These are phyloP conservation scores for Megaustenia siamemsis DNA, from an alignment of 2,888 invertebrate genomes.

Conservation along the genomic window DNA sequence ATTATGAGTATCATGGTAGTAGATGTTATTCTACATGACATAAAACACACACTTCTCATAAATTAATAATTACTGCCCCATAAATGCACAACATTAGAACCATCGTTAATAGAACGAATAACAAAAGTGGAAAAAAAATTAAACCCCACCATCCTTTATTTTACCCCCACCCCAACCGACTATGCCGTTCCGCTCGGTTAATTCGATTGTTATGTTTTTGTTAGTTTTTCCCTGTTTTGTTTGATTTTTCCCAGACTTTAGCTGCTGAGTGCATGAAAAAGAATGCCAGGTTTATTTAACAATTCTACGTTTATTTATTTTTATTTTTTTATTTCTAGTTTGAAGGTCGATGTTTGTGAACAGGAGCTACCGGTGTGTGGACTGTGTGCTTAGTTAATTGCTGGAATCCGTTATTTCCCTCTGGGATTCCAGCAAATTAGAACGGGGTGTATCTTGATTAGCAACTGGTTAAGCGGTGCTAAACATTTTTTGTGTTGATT, in stretches of 20 bases:
- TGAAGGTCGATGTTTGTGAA: constrained; percentile 7
- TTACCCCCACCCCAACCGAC: not conserved
- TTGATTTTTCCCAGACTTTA: not conserved
- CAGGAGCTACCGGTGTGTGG: constrained; percentile 14
- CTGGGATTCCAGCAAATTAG: constrained; percentile 36
- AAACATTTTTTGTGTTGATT: not conserved
- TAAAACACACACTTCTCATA: too few species aligned
- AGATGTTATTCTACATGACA: too few species aligned
- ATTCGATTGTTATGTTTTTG: constrained; percentile 6
- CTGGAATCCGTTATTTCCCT: constrained; percentile 44
- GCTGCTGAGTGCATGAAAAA: not conserved
- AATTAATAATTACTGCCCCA: too few species aligned
- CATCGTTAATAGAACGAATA: too few species aligned
- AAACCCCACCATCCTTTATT: not conserved
- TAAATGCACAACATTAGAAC: too few species aligned
- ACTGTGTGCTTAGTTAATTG: constrained; percentile 40
- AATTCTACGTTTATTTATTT: not conserved
- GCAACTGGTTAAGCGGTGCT: constrained; percentile 36
- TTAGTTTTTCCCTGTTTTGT: too few species aligned
- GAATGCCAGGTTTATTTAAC: constrained; percentile 15
- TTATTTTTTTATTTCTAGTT: not conserved
- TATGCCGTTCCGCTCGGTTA: not conserved
- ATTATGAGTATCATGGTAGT: too few species aligned
- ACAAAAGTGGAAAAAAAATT: too few species aligned
- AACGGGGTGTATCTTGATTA: constrained; percentile 45